Conservation (phyloP, 2,888 invertebrate genomes). For the Flexamia atlantica region DNA sequence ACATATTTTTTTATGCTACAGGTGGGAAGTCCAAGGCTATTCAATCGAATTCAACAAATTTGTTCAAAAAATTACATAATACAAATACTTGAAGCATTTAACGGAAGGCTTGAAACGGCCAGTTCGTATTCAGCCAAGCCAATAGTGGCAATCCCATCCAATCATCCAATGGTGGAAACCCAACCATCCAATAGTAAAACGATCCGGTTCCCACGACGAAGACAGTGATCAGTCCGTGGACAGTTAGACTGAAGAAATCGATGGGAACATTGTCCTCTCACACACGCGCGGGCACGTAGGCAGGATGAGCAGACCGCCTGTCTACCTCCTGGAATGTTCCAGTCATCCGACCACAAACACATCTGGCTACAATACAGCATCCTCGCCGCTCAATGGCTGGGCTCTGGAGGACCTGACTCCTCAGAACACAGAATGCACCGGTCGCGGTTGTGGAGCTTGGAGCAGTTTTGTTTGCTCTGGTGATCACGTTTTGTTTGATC, state of each 20-base stretch:
- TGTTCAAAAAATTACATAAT: no score
- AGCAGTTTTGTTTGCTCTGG: slow-evolving; percentile 1
- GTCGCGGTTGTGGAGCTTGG: neutral
- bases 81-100: no score
- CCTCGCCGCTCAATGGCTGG: neutral
- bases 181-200: neutral
- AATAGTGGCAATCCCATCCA: no score
- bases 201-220: slow-evolving; percentile 26
- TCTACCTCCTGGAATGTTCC: slow-evolving; percentile 39
- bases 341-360: slow-evolving; percentile 52
- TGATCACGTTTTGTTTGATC: slow-evolving; percentile 27
- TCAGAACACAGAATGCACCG: neutral
- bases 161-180: no score
- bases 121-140: no score
- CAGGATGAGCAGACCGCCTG: slow-evolving; percentile 34
- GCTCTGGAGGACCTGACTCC: neutral
- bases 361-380: slow-evolving; percentile 20
- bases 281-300: slow-evolving; percentile 32
- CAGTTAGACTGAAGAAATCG: slow-evolving; percentile 38
- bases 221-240: slow-evolving; percentile 12
- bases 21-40: no score
- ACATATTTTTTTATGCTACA: no score
- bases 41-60: no score
- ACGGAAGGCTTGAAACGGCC: no score
- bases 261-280: slow-evolving; percentile 37